phyloP scores from a whole-genome alignment of 2,888 invertebrate species.

The Oscheius sp. region DNA sequence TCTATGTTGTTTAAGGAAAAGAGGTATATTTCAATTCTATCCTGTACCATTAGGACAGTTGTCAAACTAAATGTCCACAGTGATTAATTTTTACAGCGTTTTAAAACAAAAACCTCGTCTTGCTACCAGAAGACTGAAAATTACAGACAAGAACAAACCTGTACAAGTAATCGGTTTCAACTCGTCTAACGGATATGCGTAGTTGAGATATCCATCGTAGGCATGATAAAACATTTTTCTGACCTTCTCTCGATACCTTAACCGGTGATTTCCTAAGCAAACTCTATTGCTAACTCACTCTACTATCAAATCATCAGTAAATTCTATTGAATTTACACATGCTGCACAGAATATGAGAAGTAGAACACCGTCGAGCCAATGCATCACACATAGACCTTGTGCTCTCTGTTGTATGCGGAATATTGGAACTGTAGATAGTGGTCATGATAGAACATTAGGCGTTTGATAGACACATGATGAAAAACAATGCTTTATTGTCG shows the following conservation, averaged over 20 bases:
- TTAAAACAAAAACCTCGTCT: no score
- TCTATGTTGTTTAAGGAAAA: no score
- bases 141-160: slow-evolving; percentile 54
- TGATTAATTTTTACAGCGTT: no score
- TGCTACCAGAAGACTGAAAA: no score
- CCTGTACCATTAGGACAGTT: no score
- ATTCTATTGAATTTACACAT: slow-evolving; percentile 13
- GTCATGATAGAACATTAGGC: no score
- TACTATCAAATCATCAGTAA: slow-evolving; percentile 20
- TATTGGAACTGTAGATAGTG: no score
- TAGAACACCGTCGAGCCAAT: slow-evolving; percentile 17
- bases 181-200: slow-evolving; percentile 96
- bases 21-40: no score
- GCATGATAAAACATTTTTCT: slow-evolving; percentile 96
- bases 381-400: slow-evolving; percentile 27
- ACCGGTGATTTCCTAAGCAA: not conserved
- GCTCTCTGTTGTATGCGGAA: not conserved
- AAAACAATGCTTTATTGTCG: no score
- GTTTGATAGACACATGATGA: no score
- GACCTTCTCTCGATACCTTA: slow-evolving; percentile 78
- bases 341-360: slow-evolving; percentile 9
- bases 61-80: no score
- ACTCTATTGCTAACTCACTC: not conserved
- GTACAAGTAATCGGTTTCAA: slow-evolving; percentile 93
- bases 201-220: slow-evolving; percentile 90